These are phyloP conservation scores for Uropetala carovei DNA, from an alignment of 2,888 invertebrate species.

Conservation along the genomic window DNA sequence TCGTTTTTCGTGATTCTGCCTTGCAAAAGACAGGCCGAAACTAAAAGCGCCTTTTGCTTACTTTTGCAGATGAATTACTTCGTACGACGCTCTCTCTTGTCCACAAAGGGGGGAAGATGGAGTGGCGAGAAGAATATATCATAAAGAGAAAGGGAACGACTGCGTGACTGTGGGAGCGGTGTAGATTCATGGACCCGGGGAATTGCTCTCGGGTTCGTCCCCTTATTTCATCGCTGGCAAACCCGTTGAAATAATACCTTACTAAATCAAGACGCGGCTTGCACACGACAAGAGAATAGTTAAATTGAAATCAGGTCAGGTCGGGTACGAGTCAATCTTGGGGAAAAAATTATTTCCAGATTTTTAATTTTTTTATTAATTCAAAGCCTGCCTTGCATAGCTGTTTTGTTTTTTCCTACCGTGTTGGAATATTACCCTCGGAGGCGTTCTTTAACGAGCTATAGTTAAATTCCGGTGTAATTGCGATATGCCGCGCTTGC, in stretches of 20 bases:
- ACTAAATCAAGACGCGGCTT: background rate
- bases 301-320: background rate
- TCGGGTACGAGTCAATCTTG: background rate
- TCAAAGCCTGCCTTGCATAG: background rate
- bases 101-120: conserved; percentile 15
- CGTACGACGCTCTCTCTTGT: conserved; percentile 12
- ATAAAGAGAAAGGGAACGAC: conserved; percentile 42
- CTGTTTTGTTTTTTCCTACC: background rate
- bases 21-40: conserved; percentile 36
- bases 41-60: conserved; percentile 32
- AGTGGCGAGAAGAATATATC: conserved; percentile 43
- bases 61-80: conserved; percentile 21
- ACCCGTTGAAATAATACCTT: background rate
- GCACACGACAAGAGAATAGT: background rate
- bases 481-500: too few species aligned
- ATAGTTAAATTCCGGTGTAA: background rate
- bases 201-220: background rate
- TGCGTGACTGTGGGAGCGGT: background rate
- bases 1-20: background rate
- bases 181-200: background rate
- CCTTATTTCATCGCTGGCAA: background rate
- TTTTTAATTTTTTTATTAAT: background rate
- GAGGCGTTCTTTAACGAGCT: background rate
- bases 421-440: background rate
- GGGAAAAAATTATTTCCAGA: background rate